Conservation (phyloP, 2,797 vertebrate genomes). For the Sebastes oblongus region DNA sequence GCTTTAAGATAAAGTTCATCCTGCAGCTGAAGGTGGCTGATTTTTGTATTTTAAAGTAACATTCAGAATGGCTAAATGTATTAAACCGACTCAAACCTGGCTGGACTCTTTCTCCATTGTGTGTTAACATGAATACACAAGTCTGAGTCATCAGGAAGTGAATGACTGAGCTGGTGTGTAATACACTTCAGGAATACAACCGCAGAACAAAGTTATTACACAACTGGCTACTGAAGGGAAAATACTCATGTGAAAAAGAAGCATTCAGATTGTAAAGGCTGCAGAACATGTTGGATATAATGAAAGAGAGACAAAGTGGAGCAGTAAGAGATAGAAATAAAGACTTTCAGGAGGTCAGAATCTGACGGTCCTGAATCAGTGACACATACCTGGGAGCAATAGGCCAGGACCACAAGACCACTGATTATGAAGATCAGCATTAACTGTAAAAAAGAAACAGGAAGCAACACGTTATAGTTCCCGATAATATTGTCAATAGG, state of each 20-base stretch:
- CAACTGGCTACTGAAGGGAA: background rate
- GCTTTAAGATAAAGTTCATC: constrained; percentile 1
- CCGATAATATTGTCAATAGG: too few species aligned
- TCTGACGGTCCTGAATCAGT: background rate
- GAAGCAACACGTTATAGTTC: constrained; percentile 18
- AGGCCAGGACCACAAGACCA: constrained; percentile 93
- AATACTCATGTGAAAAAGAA: background rate
- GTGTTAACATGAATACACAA: background rate
- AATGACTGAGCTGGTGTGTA: constrained; percentile 25
- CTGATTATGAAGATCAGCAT: constrained; percentile 96
- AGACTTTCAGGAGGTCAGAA: background rate
- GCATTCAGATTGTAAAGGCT: background rate
- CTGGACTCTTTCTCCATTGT: background rate
- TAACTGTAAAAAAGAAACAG: constrained; percentile 78
- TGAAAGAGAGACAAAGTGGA: background rate
- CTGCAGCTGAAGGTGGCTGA: background rate
- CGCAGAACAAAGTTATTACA: constrained; percentile 6
- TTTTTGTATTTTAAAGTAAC: background rate
- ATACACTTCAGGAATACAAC: background rate
- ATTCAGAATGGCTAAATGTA: background rate
- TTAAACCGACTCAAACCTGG: background rate
- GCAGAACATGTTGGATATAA: background rate
- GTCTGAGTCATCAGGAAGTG: constrained; percentile 45
- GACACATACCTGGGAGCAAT: constrained; percentile 88
- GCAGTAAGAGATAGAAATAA: background rate